These are phyloP conservation scores for Protosalanx chinensis DNA, from an alignment of 2,797 vertebrate species.

Conservation along the genomic window DNA sequence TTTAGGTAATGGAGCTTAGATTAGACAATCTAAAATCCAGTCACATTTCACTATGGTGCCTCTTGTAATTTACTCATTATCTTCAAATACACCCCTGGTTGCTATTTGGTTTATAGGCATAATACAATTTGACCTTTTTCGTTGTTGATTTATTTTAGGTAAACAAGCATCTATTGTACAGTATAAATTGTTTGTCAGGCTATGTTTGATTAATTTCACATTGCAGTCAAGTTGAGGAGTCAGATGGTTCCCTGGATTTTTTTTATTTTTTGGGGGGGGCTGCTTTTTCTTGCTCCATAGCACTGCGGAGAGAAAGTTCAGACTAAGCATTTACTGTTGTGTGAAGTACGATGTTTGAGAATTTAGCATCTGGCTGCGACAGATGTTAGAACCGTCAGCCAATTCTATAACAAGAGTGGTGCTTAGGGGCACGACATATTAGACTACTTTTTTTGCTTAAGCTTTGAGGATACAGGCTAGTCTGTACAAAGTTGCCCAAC, in stretches of 20 bases:
- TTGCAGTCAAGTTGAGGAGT: slow-evolving; percentile 7
- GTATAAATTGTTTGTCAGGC: slow-evolving; percentile 15
- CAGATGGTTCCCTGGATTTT: background rate
- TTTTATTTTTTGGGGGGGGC: no score
- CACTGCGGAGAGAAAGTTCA: no score
- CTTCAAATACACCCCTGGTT: slow-evolving; percentile 19
- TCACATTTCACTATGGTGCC: slow-evolving; percentile 19
- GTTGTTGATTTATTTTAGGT: slow-evolving; percentile 11
- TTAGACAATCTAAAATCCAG: slow-evolving; percentile 23
- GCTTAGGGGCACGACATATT: no score
- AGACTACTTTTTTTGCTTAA: no score
- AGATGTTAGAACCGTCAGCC: no score
- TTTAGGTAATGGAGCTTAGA: slow-evolving; percentile 31
- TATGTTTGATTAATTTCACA: slow-evolving; percentile 23
- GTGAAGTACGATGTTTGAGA: no score
- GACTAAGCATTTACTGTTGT: no score
- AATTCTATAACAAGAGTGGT: no score
- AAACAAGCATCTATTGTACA: slow-evolving; percentile 22
- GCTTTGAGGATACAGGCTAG: no score
- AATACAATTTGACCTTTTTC: slow-evolving; percentile 26
- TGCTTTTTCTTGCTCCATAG: no score
- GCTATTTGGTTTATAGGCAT: slow-evolving; percentile 19
- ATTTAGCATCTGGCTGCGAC: no score
- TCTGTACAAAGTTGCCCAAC: no score
- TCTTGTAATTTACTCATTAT: slow-evolving; percentile 29